These are phyloP conservation scores for Solea senegalensis DNA, from an alignment of 2,113 vertebrate species.

Conservation along the genomic window DNA sequence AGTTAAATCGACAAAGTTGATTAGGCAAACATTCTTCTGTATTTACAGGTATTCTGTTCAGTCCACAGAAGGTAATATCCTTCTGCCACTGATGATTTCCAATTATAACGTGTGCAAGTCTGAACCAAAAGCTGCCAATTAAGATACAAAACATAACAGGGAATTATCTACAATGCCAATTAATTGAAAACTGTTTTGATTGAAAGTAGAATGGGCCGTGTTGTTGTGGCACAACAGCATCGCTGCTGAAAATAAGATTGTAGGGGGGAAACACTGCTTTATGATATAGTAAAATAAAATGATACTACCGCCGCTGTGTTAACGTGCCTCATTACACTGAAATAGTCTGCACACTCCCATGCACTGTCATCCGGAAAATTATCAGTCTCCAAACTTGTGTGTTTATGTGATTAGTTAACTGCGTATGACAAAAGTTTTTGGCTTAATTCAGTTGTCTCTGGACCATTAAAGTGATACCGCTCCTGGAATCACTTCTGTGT, in stretches of 20 bases:
- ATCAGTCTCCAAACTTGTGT: neutral
- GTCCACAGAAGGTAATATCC: too few relatives aligned
- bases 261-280: neutral
- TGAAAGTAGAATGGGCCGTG: too few relatives aligned
- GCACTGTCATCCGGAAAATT: conserved; percentile 17
- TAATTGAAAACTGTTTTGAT: too few relatives aligned
- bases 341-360: neutral
- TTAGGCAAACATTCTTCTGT: conserved; percentile 1
- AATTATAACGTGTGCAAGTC: too few relatives aligned
- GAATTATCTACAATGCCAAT: too few relatives aligned
- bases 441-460: conserved; percentile 4
- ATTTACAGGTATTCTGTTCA: conserved; percentile 17
- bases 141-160: too few relatives aligned
- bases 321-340: conserved; percentile 14
- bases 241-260: too few relatives aligned
- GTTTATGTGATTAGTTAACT: conserved; percentile 23
- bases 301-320: neutral
- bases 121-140: too few relatives aligned
- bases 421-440: conserved; percentile 1
- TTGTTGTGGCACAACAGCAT: too few relatives aligned
- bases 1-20: conserved; percentile 18
- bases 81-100: too few relatives aligned
- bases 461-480: neutral
- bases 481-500: neutral
- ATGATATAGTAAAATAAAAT: conserved; percentile 23